Evolutionary conservation across 2,888 invertebrate genomes (phyloP).

Genomic region (Synergus laeviventris): DNA sequence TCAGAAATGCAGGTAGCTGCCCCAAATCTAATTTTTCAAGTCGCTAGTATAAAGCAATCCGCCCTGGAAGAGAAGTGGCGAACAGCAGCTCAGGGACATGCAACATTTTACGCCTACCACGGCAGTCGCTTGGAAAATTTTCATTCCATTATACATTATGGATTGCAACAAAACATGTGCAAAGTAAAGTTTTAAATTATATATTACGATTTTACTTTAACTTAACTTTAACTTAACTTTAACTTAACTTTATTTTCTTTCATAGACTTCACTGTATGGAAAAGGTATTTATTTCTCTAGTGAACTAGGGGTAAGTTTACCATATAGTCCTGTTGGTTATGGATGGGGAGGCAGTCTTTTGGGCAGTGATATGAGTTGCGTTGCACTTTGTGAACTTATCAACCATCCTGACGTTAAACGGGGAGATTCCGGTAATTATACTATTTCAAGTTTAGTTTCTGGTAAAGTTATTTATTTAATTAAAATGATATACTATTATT

Average conservation of each 20-base stretch:
- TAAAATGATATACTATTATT: constrained; percentile 34
- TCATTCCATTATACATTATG: constrained; percentile 87
- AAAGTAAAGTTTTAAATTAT: constrained; percentile 76
- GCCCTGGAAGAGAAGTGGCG: constrained; percentile 80
- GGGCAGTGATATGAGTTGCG: constrained; percentile 86
- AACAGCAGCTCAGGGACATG: constrained; percentile 78
- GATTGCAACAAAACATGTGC: constrained; percentile 85
- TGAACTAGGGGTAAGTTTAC: constrained; percentile 84
- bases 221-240: too few relatives aligned
- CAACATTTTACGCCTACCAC: constrained; percentile 85
- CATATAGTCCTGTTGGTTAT: constrained; percentile 84
- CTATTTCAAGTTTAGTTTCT: background rate
- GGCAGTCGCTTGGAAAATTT: constrained; percentile 90
- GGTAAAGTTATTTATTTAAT: background rate
- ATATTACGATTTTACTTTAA: background rate
- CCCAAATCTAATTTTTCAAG: constrained; percentile 85
- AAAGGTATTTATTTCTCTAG: constrained; percentile 87
- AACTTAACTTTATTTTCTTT: too few relatives aligned
- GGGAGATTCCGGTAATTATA: constrained; percentile 66
- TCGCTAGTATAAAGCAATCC: constrained; percentile 78
- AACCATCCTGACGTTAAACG: constrained; percentile 81
- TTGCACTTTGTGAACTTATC: constrained; percentile 89
- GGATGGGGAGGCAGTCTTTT: constrained; percentile 87
- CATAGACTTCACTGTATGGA: constrained; percentile 80
- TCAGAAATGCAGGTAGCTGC: constrained; percentile 75